Evolutionary conservation across 1,140 invertebrate species (phyloP).

Genomic region (Apis florea): DNA sequence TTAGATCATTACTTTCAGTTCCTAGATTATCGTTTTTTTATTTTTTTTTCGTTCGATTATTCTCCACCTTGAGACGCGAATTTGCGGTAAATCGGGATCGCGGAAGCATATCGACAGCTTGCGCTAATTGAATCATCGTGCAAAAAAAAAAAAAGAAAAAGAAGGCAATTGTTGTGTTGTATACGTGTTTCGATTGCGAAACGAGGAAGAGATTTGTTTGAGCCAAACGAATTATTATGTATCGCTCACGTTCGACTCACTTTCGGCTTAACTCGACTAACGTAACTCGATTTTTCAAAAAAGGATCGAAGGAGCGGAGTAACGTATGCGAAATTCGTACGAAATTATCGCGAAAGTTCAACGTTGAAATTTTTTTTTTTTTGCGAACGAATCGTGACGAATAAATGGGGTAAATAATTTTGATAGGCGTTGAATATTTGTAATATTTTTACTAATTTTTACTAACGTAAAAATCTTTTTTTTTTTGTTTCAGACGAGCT

Average conservation of each 20-base stretch:
- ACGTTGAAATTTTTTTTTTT: neutral
- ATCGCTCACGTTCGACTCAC: neutral
- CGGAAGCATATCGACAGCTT: constrained; percentile 13
- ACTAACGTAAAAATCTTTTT: no score
- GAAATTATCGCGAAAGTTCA: neutral
- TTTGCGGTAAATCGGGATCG: neutral
- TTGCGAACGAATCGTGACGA: no score
- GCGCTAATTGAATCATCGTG: constrained; percentile 18
- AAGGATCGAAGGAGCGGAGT: neutral
- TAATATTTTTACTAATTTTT: no score
- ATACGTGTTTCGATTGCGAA: constrained; percentile 7
- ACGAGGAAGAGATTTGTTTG: constrained; percentile 25
- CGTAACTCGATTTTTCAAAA: neutral
- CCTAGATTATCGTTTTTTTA: neutral
- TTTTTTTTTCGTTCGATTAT: neutral
- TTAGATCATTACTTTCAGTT: neutral
- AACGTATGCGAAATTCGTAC: neutral
- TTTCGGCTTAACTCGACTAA: neutral
- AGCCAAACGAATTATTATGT: neutral
- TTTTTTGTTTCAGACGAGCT: neutral
- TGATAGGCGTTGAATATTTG: no score
- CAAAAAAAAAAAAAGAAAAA: neutral
- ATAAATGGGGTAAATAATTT: no score
- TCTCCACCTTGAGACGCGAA: neutral
- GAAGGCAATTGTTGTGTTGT: constrained; percentile 6